These are phyloP conservation scores for Sympetrum striolatum DNA, from an alignment of 2,888 invertebrate species.

Conservation along the genomic window DNA sequence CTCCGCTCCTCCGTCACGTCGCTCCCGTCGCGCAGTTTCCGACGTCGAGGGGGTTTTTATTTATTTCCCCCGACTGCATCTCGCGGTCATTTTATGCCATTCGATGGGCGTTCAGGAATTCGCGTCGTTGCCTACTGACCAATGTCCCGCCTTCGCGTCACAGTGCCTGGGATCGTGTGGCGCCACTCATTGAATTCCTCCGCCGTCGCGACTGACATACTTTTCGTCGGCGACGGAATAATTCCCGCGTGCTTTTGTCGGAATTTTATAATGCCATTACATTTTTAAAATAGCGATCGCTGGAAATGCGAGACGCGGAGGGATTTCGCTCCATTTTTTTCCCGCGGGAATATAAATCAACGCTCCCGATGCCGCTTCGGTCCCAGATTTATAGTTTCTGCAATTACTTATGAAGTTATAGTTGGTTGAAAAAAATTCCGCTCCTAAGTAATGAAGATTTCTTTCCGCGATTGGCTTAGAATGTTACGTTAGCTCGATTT, in stretches of 20 bases:
- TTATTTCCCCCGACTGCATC: slow-evolving; percentile 1
- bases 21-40: background rate
- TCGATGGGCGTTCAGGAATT: slow-evolving; percentile 6
- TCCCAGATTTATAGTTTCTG: too few relatives aligned
- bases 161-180: background rate
- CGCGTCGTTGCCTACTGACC: background rate
- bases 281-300: background rate
- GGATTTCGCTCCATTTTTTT: background rate
- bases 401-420: too few relatives aligned
- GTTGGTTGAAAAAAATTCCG: too few relatives aligned
- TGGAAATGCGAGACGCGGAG: background rate
- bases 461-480: too few relatives aligned
- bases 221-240: background rate
- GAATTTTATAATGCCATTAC: background rate
- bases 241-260: background rate
- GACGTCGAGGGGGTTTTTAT: background rate
- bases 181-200: background rate
- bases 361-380: background rate
- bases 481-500: too few relatives aligned
- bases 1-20: background rate
- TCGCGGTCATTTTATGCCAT: background rate
- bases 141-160: background rate
- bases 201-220: background rate
- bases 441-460: too few relatives aligned
- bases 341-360: background rate